Conservation (phyloP, 2,113 vertebrate genomes). For the Eudyptes chrysolophus region DNA sequence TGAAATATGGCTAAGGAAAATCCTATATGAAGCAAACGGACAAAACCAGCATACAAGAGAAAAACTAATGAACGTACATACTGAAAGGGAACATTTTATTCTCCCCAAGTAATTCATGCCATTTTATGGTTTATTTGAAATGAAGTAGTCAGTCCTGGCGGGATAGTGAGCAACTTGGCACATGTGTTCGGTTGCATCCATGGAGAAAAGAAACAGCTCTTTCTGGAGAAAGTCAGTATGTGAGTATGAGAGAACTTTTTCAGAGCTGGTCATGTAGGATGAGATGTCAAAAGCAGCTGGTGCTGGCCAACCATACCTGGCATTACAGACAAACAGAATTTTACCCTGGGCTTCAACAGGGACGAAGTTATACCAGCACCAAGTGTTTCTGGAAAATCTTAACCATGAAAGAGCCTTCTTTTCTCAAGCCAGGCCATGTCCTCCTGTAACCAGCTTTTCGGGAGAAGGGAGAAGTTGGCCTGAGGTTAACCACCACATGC, state of each 20-base stretch:
- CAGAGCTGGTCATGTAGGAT: background rate
- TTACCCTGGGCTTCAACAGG: constrained; percentile 11
- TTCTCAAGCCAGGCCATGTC: constrained; percentile 3
- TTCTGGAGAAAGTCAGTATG: constrained; percentile 29
- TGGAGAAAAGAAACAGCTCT: constrained; percentile 47
- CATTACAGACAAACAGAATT: background rate
- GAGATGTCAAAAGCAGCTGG: background rate
- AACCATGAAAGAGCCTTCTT: constrained; percentile 33
- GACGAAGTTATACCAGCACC: constrained; percentile 4
- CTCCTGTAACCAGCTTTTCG: background rate
- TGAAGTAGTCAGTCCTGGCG: constrained; percentile 44
- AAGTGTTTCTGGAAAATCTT: constrained; percentile 49
- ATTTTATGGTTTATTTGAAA: constrained; percentile 61
- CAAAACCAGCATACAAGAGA: background rate
- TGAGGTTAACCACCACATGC: constrained; percentile 16
- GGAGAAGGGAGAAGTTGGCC: background rate
- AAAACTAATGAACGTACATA: background rate
- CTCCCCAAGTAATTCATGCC: constrained; percentile 25
- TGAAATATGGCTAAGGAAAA: constrained; percentile 11
- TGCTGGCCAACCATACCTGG: constrained; percentile 23
- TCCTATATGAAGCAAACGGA: background rate
- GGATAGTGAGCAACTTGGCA: constrained; percentile 31
- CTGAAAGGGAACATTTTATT: constrained; percentile 60
- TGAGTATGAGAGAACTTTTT: constrained; percentile 11
- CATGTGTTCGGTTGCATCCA: background rate